Percentiles rank a stretch among this genome's conserved stretches.
Evolutionary conservation across 2,888 invertebrate species (phyloP).

Genomic region (Phalera bucephala): DNA sequence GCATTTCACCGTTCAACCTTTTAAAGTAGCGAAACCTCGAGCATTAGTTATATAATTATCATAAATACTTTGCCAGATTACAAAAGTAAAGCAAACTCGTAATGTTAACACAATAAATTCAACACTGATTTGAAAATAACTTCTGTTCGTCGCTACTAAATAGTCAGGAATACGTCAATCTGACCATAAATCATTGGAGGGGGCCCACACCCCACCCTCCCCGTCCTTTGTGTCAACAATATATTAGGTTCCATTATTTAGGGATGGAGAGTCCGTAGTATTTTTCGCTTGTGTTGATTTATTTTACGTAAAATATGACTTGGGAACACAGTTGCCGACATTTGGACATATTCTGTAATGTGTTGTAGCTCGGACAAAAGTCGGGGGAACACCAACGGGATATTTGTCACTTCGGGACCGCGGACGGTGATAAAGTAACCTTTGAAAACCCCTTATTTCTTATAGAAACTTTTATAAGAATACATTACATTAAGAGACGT

Average conservation of each 20-base stretch:
- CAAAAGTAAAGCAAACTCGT: neutral
- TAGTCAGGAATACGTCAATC: conserved; percentile 63
- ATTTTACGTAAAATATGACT: conserved; percentile 18
- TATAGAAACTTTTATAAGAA: too few relatives aligned
- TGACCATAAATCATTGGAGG: conserved; percentile 66
- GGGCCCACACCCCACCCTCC: conserved; percentile 27
- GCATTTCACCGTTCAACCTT: too few relatives aligned
- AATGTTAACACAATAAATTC: conserved; percentile 3
- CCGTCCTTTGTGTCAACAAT: conserved; percentile 58
- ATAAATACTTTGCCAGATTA: neutral
- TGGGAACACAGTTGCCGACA: conserved; percentile 8
- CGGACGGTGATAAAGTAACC: neutral
- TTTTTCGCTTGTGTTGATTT: conserved; percentile 34
- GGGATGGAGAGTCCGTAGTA: conserved; percentile 39
- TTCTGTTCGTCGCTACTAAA: conserved; percentile 40
- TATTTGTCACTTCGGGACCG: neutral
- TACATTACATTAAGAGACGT: too few relatives aligned
- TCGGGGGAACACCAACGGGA: neutral
- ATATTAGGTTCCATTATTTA: conserved; percentile 65
- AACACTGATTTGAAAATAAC: conserved; percentile 33
- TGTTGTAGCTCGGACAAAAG: conserved; percentile 1
- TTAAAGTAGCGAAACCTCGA: too few relatives aligned
- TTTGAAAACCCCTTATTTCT: neutral
- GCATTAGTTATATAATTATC: too few relatives aligned
- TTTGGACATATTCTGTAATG: conserved; percentile 11